Conservation (phyloP, 1,140 invertebrate genomes). For the Proctacanthus coquilletti region DNA sequence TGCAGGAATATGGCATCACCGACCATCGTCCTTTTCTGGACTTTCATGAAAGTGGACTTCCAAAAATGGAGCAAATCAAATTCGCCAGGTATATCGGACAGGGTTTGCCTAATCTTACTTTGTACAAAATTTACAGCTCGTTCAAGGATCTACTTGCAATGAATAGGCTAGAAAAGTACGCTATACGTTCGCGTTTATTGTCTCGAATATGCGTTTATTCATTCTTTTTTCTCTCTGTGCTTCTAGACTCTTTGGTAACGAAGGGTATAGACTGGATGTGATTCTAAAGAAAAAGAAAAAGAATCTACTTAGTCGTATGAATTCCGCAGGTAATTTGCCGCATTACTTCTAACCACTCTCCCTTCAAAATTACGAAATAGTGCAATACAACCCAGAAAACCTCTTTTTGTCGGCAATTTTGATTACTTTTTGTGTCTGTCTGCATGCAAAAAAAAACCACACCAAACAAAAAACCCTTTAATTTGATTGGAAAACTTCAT, state of each 20-base stretch:
- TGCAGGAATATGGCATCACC: conserved; percentile 30
- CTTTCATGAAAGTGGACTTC: conserved; percentile 31
- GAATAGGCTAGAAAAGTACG: conserved; percentile 22
- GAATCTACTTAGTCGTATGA: conserved; percentile 26
- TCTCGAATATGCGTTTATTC: no score
- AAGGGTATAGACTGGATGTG: conserved; percentile 23
- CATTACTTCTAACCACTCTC: no score
- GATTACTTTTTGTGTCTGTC: no score
- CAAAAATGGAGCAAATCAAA: conserved; percentile 30
- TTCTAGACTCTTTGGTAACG: no score
- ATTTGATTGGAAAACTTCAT: no score
- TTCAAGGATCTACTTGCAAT: conserved; percentile 24
- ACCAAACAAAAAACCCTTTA: no score
- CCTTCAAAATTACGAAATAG: no score
- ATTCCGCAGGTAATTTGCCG: conserved; percentile 19
- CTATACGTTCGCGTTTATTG: no score
- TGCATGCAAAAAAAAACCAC: no score
- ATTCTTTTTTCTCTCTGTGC: no score
- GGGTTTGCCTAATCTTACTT: conserved; percentile 28
- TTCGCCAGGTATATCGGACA: conserved; percentile 31
- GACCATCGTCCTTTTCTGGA: conserved; percentile 32
- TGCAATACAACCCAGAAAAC: no score
- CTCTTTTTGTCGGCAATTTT: no score
- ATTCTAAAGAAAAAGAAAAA: conserved; percentile 26
- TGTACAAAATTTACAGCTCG: conserved; percentile 28